phyloP scores from a whole-genome alignment of 2,888 invertebrate species.

The Hypomecis punctinalis region DNA sequence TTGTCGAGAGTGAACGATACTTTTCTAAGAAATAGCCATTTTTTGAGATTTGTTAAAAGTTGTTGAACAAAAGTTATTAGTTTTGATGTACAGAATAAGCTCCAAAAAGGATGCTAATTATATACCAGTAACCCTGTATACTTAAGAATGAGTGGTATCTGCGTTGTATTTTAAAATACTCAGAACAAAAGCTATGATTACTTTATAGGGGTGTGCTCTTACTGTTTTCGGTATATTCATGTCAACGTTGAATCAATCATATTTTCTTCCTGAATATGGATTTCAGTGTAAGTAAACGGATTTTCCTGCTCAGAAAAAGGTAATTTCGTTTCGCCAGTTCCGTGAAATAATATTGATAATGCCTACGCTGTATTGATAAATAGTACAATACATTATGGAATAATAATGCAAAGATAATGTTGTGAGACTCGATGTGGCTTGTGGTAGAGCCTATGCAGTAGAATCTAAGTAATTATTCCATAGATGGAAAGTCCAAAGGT shows the following conservation, averaged over 20 bases:
- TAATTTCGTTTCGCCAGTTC: conserved; percentile 22
- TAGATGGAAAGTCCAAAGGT: too few relatives aligned
- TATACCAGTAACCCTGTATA: too few relatives aligned
- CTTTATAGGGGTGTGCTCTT: background rate
- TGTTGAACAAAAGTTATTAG: too few relatives aligned
- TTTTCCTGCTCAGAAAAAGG: conserved; percentile 18
- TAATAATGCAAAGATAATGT: conserved; percentile 5
- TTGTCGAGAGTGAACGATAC: too few relatives aligned
- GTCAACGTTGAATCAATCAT: conserved; percentile 36
- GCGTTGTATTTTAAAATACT: too few relatives aligned
- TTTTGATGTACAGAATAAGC: too few relatives aligned
- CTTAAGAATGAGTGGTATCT: too few relatives aligned
- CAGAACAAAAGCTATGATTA: background rate
- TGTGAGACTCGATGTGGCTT: background rate
- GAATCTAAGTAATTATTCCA: too few relatives aligned
- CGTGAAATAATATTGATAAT: conserved; percentile 14
- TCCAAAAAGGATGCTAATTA: too few relatives aligned
- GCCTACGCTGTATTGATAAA: conserved; percentile 8
- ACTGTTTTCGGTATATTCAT: conserved; percentile 26
- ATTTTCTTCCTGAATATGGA: conserved; percentile 26
- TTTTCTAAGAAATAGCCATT: too few relatives aligned
- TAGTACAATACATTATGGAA: background rate
- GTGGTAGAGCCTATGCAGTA: background rate
- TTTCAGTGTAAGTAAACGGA: conserved; percentile 26
- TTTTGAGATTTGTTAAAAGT: too few relatives aligned